A percentile compares a stretch with the other conserved stretches of the same genome.
Evolutionary conservation across 1,140 invertebrate genomes (phyloP).

Genomic region (Spodoptera frugiperda): DNA sequence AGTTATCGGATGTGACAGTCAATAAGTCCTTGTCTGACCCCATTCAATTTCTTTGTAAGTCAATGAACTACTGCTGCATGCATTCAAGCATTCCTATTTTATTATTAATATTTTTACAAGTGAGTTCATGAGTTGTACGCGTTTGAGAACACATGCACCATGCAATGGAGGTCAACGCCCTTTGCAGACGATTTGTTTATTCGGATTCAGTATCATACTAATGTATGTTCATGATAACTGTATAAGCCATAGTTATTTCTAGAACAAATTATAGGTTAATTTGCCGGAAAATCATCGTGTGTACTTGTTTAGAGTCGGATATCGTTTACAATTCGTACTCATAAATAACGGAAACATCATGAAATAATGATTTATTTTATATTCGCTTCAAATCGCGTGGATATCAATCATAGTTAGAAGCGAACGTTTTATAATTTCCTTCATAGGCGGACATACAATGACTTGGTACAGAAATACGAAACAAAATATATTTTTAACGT

Average conservation of each 20-base stretch:
- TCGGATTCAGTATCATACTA: slow-evolving; percentile 45
- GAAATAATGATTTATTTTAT: slow-evolving; percentile 15
- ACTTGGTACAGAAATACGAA: background rate
- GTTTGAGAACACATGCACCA: slow-evolving; percentile 30
- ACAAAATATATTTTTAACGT: background rate
- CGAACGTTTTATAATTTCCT: slow-evolving; percentile 10
- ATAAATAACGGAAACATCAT: background rate
- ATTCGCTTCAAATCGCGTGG: background rate
- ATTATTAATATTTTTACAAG: slow-evolving; percentile 48
- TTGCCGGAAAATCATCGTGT: background rate
- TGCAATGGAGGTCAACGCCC: slow-evolving; percentile 47
- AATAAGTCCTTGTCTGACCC: slow-evolving; percentile 30
- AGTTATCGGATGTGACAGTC: slow-evolving; percentile 18
- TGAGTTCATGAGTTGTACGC: slow-evolving; percentile 25
- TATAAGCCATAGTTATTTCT: background rate
- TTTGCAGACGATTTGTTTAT: slow-evolving; percentile 46
- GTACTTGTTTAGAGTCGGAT: background rate
- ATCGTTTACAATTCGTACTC: background rate
- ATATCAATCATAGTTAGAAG: slow-evolving; percentile 8
- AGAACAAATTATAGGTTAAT: slow-evolving; percentile 10
- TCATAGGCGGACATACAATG: background rate
- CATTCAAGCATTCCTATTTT: slow-evolving; percentile 42
- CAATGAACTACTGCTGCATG: slow-evolving; percentile 42
- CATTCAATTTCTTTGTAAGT: slow-evolving; percentile 37
- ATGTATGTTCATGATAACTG: slow-evolving; percentile 32